Evolutionary conservation across 2,888 invertebrate genomes (phyloP), one percentile per base, ranked within the genome.

Genomic region (Mesorhabditis belari): DNA sequence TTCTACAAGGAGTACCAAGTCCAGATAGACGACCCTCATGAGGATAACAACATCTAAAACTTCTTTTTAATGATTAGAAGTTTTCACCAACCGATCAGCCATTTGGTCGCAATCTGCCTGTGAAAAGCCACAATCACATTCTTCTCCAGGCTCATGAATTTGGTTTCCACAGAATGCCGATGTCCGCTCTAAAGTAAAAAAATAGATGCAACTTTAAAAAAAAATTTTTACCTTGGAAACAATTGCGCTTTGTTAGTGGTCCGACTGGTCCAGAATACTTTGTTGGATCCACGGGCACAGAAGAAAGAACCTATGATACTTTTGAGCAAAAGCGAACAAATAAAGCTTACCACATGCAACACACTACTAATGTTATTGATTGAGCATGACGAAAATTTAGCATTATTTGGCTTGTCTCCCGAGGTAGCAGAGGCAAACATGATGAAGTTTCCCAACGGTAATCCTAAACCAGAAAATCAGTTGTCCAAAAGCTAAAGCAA

Each of bases 121-220:
- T n/a, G 76, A 73, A 65, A 80, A 94, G 61, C 98, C 98, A 82
- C 96, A 98, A 82, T 99, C 98, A 81, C 98, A 99, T 83, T 96
- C 91, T 83, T 99, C 98, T 55, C 91, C 93, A 26, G 88, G 90
- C 82, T 99, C 98, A 0, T 93, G 92, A 77, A 99, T 93, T 84
- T 94, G 94, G 84, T 99, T 99, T 60, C 98, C 98, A 83, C 98
- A 99, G 87, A 96, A 98, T 27, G 96, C 92, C 61, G 88, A 88
- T 83, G 92, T 90, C 21, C 91, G 90, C 81, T 92, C 93, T 90
- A 84, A 3, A 82, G 80, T 64, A 9, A n/a, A 21, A 19, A n/a
- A n/a, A n/a, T 35, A n/a, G 12, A 35, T 35, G 12, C n/a, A n/a
- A n/a, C 44, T 9, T 35, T 17, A n/a, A 17, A 9, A 19, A 25